Base-by-base conservation (phyloP, 2,797 vertebrate genomes). In the Sebastes itinus region DNA sequence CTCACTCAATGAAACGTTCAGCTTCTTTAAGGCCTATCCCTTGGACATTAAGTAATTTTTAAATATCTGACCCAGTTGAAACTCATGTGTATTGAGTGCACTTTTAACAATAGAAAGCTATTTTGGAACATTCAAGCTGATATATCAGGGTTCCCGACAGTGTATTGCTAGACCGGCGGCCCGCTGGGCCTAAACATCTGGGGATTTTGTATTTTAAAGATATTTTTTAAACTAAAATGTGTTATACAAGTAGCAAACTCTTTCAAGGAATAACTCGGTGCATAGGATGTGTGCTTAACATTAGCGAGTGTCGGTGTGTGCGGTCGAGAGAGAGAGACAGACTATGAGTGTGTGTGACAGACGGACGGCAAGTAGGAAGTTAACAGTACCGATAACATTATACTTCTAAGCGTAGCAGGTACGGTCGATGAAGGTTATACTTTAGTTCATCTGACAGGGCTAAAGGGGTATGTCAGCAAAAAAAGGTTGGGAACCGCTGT, bases 1-100 rank as follows among this genome's bases (percentile, higher is more conserved):
- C 81, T 22, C 49, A 60, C 46, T 82, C 61, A 68, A 49, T 89
- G 67, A 70, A 73, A 76, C 23, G 14, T 20, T 63, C 22, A 63
- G 62, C 63, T 46, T 70, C 54, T 76, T 56, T 23, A 71, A 56
- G 30, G n/a, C 61, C 65, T 5, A 20, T 65, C 54, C 27, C 59
- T 59, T 35, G 4, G 56, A 79, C 65, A 22, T 16, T 7, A 62
- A 42, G 6, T 64, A 6, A 38, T 70, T 73, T 28, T 14, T 23
- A 7, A 49, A 55, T 14, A 58, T 46, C 33, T 56, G 71, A 75
- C 22, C 59, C 4, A n/a, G 22, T 83, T 75, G 32, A 60, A 80
- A 75, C 56, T n/a, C 18, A 66, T 9, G 16, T 11, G 52, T 49
- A 49, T 11, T 28, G 5, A 68, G 12, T 63, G 14, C 54, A 62